Percentiles rank a stretch among this genome's conserved stretches.
Conservation (phyloP, 2,888 invertebrate genomes). For the Disparrhopalites patrizii region DNA sequence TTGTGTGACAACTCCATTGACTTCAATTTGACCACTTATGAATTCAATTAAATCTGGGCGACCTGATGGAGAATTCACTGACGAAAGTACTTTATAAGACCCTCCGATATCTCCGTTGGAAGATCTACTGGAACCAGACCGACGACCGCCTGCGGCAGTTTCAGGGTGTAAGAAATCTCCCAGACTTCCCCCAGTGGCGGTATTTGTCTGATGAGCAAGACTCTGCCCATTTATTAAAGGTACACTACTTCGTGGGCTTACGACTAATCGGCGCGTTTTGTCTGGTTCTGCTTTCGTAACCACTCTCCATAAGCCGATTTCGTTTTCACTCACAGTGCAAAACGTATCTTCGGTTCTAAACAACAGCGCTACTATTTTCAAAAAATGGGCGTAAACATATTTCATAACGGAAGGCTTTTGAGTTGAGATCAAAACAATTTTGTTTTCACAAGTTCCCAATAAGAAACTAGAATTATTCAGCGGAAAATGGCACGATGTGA, state of each 20-base stretch:
- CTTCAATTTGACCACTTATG: constrained; percentile 30
- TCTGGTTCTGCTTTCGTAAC: constrained; percentile 16
- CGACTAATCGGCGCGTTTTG: neutral
- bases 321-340: constrained; percentile 43
- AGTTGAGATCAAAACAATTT: constrained; percentile 35
- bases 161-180: neutral
- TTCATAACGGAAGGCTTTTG: constrained; percentile 30
- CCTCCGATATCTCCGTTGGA: neutral
- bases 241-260: constrained; percentile 30
- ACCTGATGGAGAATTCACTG: constrained; percentile 35
- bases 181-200: neutral
- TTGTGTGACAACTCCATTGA: constrained; percentile 27
- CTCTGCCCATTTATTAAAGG: neutral
- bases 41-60: constrained; percentile 30
- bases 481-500: neutral
- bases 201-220: too few species aligned
- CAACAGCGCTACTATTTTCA: constrained; percentile 40
- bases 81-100: constrained; percentile 3
- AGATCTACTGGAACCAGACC: neutral
- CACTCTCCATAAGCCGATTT: constrained; percentile 44
- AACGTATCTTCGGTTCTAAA: constrained; percentile 31
- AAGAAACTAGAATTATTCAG: constrained; percentile 32
- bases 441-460: constrained; percentile 40
- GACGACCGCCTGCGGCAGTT: neutral
- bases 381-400: constrained; percentile 39